These are phyloP conservation scores for Brachyptera risi DNA, from an alignment of 2,888 invertebrate species.

Conservation along the genomic window DNA sequence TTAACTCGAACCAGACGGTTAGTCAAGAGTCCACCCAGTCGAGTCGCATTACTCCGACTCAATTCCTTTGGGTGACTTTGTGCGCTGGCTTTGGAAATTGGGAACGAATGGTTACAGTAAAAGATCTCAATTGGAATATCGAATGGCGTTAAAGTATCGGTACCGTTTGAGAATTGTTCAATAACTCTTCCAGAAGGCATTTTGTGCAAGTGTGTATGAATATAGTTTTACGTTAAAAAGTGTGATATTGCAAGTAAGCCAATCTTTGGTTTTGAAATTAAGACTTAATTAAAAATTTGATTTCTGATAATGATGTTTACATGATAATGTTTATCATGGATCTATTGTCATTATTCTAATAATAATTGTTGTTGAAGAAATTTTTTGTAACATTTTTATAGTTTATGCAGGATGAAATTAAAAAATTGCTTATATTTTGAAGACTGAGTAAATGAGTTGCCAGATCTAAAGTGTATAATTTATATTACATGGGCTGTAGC, in stretches of 20 bases:
- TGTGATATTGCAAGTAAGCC: slow-evolving; percentile 26
- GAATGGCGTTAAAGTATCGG: neutral
- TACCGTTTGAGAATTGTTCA: slow-evolving; percentile 14
- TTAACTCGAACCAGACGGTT: neutral
- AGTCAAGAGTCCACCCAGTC: neutral
- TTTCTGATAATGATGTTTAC: neutral
- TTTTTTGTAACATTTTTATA: too few species aligned
- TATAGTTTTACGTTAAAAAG: slow-evolving; percentile 20
- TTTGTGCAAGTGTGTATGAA: slow-evolving; percentile 22
- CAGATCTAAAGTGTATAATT: too few species aligned
- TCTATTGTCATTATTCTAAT: too few species aligned
- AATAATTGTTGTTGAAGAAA: too few species aligned
- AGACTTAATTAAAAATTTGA: neutral
- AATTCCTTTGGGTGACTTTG: slow-evolving; percentile 17
- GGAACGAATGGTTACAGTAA: slow-evolving; percentile 21
- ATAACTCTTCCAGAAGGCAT: slow-evolving; percentile 30
- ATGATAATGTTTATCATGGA: too few species aligned
- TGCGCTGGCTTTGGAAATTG: neutral
- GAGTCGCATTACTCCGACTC: slow-evolving; percentile 5
- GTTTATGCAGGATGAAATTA: too few species aligned
- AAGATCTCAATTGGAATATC: slow-evolving; percentile 23
- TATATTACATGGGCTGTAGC: neutral
- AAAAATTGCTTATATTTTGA: slow-evolving; percentile 8
- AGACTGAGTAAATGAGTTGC: slow-evolving; percentile 22
- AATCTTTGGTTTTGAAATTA: neutral